Conservation (phyloP, 2,797 vertebrate species). For the Uromys caudimaculatus region DNA sequence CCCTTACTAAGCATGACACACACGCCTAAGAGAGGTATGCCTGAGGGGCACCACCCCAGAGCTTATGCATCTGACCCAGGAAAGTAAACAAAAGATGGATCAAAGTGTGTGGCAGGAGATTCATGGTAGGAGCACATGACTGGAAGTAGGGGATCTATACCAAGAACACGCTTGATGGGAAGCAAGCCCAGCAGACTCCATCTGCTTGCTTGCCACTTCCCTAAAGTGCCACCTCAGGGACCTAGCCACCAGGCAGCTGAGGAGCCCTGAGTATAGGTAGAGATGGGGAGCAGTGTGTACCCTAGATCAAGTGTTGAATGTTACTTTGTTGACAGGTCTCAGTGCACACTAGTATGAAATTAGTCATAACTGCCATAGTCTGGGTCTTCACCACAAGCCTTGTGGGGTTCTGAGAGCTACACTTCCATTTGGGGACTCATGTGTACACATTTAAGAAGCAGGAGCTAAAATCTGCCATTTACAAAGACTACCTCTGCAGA, state of each 20-base stretch:
- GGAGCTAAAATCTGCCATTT: neutral
- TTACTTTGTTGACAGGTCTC: no score
- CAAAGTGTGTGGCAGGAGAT: neutral
- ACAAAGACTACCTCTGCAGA: neutral
- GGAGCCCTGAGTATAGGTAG: neutral
- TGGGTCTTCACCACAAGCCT: fast-evolving
- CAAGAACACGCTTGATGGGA: neutral
- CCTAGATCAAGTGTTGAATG: neutral
- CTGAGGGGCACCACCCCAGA: fast-evolving
- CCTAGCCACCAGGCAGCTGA: neutral
- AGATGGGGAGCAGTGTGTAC: no score
- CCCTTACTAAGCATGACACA: fast-evolving
- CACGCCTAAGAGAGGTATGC: fast-evolving
- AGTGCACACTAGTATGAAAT: fast-evolving
- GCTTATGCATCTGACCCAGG: no score
- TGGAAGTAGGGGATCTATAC: neutral
- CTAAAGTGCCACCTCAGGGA: fast-evolving
- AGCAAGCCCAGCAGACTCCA: neutral
- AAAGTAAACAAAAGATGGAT: neutral
- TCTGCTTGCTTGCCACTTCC: neutral
- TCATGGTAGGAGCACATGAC: no score
- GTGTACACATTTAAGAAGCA: neutral
- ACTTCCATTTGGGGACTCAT: neutral
- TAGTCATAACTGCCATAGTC: fast-evolving
- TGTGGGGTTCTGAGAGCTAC: fast-evolving